A percentile compares a stretch with the other conserved stretches of the same genome.
These are phyloP conservation scores for Helicolenus hilgendorfi DNA, from an alignment of 2,797 vertebrate species.

Conservation along the genomic window DNA sequence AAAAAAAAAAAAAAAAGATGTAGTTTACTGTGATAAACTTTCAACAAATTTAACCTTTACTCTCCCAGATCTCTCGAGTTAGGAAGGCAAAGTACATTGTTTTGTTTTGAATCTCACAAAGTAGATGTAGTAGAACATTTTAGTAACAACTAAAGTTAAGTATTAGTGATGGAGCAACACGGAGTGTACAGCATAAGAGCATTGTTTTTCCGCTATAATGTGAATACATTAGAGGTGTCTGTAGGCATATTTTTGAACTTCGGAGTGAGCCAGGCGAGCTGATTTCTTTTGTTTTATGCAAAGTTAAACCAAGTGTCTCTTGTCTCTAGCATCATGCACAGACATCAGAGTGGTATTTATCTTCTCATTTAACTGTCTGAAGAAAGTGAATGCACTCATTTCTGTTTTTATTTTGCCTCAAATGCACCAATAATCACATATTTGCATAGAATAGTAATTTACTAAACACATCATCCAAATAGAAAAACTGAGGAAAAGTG, in stretches of 20 bases:
- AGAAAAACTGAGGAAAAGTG: not conserved
- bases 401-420: not conserved
- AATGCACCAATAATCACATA: slow-evolving; percentile 4
- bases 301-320: not conserved
- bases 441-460: slow-evolving; percentile 6
- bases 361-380: not conserved
- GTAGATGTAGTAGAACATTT: too few relatives aligned
- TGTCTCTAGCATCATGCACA: not conserved
- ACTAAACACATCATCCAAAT: not conserved
- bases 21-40: not conserved
- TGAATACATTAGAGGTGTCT: not conserved
- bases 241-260: not conserved
- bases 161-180: not conserved
- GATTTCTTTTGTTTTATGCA: not conserved
- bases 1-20: not conserved
- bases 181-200: not conserved
- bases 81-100: not conserved
- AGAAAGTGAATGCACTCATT: not conserved
- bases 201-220: not conserved
- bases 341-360: not conserved
- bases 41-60: not conserved
- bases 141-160: not conserved
- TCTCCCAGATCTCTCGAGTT: not conserved
- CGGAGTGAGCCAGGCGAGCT: not conserved
- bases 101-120: not conserved